Evolutionary conservation across 2,113 vertebrate genomes (phyloP).

Genomic region (Nothocercus nigrocapillus): DNA sequence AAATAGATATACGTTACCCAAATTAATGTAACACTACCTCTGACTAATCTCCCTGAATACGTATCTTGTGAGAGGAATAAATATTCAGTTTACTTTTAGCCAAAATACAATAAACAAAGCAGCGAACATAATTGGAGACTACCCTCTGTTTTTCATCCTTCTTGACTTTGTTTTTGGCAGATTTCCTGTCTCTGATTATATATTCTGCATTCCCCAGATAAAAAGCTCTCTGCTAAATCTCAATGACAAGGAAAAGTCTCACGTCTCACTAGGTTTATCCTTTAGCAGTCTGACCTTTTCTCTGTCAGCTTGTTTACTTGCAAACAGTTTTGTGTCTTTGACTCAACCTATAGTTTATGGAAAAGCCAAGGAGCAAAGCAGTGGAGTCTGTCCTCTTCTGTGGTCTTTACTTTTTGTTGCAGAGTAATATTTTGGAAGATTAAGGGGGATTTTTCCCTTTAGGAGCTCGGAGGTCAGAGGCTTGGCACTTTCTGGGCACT

Average conservation of each 20-base stretch:
- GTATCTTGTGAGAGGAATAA: not conserved
- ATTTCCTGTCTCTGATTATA: not conserved
- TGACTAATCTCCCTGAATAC: not conserved
- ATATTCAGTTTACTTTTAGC: not conserved
- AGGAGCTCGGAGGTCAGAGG: rapidly evolving
- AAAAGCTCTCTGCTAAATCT: slow-evolving; percentile 8
- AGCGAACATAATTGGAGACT: not conserved
- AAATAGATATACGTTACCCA: not conserved
- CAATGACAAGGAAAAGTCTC: slow-evolving; percentile 45
- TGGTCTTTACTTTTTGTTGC: not conserved
- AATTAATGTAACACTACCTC: not conserved
- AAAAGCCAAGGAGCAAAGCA: slow-evolving; percentile 31
- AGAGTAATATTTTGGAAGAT: not conserved
- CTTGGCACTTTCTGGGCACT: not conserved
- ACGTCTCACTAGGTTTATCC: slow-evolving; percentile 50
- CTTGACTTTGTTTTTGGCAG: slow-evolving; percentile 7
- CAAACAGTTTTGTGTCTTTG: slow-evolving; percentile 45
- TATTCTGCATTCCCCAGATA: not conserved
- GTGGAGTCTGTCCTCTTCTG: slow-evolving; percentile 1
- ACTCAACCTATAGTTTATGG: slow-evolving; percentile 56
- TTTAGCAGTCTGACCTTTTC: slow-evolving; percentile 59
- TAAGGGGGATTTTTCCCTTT: not conserved
- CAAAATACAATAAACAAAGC: not conserved
- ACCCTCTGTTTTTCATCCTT: not conserved
- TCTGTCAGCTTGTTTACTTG: slow-evolving; percentile 68